Percentiles rank a stretch among this genome's conserved stretches.
Evolutionary conservation across 2,113 vertebrate genomes (phyloP).

Genomic region (Erpornis zantholeuca): DNA sequence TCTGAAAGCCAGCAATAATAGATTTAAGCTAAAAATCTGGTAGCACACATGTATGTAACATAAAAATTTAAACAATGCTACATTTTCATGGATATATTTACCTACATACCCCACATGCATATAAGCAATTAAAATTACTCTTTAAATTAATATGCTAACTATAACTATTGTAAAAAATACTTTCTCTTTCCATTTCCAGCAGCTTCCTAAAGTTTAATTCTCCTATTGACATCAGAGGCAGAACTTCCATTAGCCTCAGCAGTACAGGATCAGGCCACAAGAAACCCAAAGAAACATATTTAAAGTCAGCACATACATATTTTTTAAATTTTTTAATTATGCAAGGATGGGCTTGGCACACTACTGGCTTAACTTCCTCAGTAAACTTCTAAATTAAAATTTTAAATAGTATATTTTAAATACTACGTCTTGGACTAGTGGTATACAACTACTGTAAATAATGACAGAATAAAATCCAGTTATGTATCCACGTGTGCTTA

Average conservation of each 20-base stretch:
- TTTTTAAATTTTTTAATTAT: background rate
- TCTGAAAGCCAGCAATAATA: constrained; percentile 30
- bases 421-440: background rate
- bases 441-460: background rate
- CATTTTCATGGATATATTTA: background rate
- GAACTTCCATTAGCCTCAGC: background rate
- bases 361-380: background rate
- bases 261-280: background rate
- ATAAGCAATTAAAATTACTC: background rate
- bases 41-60: background rate
- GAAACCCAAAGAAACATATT: background rate
- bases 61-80: background rate
- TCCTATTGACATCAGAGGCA: background rate
- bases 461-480: background rate
- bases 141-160: background rate
- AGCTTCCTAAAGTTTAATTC: background rate
- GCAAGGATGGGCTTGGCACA: background rate
- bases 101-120: background rate
- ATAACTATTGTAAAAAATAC: background rate
- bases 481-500: background rate
- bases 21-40: constrained; percentile 1
- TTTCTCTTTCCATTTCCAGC: background rate
- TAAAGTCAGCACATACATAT: background rate
- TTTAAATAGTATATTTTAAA: background rate
- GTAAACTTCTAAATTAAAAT: background rate